Conservation (phyloP, 2,113 vertebrate genomes). For the Corythaixoides concolor region DNA sequence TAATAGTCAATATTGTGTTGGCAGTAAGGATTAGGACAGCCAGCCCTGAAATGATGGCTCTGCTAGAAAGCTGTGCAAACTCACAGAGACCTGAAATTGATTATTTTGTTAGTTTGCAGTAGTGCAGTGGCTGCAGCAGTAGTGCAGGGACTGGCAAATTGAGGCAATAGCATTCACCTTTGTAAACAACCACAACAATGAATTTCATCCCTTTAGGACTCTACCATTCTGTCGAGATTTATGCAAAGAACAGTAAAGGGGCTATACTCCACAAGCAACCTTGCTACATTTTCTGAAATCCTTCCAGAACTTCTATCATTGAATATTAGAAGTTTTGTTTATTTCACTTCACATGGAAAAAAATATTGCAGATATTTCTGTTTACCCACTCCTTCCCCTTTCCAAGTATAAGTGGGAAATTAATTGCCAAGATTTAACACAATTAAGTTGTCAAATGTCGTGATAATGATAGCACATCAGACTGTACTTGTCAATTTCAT, state of each 20-base stretch:
- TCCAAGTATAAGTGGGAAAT: background rate
- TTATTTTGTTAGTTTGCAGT: background rate
- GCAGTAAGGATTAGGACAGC: background rate
- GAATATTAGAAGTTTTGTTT: background rate
- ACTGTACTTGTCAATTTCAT: background rate
- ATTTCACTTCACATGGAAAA: background rate
- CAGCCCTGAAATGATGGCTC: background rate
- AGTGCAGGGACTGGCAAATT: background rate
- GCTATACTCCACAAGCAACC: background rate
- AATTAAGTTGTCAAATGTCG: background rate
- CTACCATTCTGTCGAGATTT: background rate
- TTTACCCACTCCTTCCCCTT: background rate
- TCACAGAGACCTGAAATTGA: background rate
- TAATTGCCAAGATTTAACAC: background rate
- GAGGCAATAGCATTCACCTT: background rate
- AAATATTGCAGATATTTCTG: background rate
- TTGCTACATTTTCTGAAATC: background rate
- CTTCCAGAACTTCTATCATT: background rate
- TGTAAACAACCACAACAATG: background rate
- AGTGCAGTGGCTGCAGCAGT: background rate
- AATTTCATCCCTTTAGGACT: background rate
- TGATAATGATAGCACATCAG: background rate
- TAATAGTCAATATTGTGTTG: background rate
- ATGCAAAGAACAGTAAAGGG: background rate
- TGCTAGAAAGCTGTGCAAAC: background rate